phyloP scores from a whole-genome alignment of 2,888 invertebrate genomes.

The Harpagoxenus sublaevis region DNA sequence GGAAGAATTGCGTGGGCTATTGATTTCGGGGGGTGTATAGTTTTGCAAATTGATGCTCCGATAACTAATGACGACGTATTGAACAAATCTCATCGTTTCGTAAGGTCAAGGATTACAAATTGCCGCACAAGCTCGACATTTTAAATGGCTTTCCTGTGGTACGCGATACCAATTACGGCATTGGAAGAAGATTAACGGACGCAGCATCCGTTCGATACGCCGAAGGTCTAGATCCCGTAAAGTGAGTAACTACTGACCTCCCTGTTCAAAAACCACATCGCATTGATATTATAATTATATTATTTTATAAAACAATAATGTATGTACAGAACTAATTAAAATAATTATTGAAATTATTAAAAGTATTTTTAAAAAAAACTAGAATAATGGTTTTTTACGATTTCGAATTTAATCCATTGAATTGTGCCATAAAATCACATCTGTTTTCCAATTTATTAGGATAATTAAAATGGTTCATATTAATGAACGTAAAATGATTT shows the following conservation, averaged over 20 bases:
- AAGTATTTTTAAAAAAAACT: neutral
- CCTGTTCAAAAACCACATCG: neutral
- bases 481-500: neutral
- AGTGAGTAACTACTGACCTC: constrained; percentile 63
- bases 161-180: constrained; percentile 87
- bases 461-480: neutral
- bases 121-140: constrained; percentile 88
- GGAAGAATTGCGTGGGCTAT: neutral
- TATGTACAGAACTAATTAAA: neutral
- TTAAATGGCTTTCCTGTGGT: constrained; percentile 90
- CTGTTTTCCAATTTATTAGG: neutral
- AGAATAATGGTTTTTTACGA: neutral
- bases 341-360: constrained; percentile 1
- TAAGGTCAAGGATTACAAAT: constrained; percentile 78
- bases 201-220: constrained; percentile 74
- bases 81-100: constrained; percentile 38
- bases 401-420: neutral
- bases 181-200: constrained; percentile 77
- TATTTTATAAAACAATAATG: neutral
- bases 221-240: constrained; percentile 65
- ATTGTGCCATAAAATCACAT: neutral
- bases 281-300: constrained; percentile 1
- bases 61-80: neutral
- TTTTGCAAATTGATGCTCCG: neutral
- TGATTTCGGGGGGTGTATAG: constrained; percentile 1